These are phyloP conservation scores for Hirundichthys speculiger DNA, from an alignment of 2,113 vertebrate species.

Conservation along the genomic window DNA sequence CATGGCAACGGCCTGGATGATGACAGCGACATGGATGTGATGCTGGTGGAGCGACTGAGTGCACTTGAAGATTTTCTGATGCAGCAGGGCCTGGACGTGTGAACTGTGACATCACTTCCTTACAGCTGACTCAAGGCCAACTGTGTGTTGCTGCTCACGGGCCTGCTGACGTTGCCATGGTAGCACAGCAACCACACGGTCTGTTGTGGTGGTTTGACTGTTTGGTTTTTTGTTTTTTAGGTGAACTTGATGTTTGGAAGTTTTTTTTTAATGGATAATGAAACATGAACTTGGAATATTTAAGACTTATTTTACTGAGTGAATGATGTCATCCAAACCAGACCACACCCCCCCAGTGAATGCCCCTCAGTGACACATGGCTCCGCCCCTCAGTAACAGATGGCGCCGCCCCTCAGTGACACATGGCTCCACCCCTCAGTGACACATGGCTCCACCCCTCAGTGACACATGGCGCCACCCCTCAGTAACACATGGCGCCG, in stretches of 20 bases:
- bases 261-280: too few species aligned
- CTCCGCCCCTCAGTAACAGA: not conserved
- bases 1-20: conserved; percentile 65
- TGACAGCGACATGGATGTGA: conserved; percentile 85
- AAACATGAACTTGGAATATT: conserved; percentile 15
- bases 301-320: not conserved
- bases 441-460: too few species aligned
- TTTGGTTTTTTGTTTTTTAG: too few species aligned
- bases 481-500: not conserved
- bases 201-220: too few species aligned
- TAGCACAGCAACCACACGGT: too few species aligned
- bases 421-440: too few species aligned
- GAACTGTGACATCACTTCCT: conserved; percentile 39
- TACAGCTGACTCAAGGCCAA: conserved; percentile 26
- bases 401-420: not conserved
- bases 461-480: too few species aligned
- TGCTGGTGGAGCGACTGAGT: conserved; percentile 90
- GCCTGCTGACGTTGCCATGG: conserved; percentile 9
- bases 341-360: conserved; percentile 18
- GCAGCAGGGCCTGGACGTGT: conserved; percentile 82
- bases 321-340: not conserved
- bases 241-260: too few species aligned
- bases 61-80: conserved; percentile 91
- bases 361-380: too few species aligned
- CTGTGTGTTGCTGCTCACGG: conserved; percentile 32